phyloP scores from a whole-genome alignment of 1,140 invertebrate species.

The Melitaea cinxia region DNA sequence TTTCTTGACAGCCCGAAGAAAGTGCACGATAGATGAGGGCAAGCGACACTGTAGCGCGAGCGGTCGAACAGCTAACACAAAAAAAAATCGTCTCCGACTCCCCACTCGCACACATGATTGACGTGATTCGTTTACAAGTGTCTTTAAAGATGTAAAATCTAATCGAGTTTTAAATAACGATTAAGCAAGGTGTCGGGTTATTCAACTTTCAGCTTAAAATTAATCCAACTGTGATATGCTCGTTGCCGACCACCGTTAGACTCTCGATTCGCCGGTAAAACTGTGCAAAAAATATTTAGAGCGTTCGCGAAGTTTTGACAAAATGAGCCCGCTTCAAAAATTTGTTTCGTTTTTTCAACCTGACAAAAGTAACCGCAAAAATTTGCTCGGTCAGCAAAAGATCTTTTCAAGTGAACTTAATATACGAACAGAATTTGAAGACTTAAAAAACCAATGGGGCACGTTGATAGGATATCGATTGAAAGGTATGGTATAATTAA shows the following conservation, averaged over 20 bases:
- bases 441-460: constrained; percentile 58
- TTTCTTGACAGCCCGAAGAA: constrained; percentile 53
- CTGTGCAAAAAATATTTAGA: constrained; percentile 21
- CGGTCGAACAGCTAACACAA: constrained; percentile 52
- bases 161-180: constrained; percentile 21
- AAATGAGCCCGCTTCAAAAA: constrained; percentile 72
- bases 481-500: constrained; percentile 52
- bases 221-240: constrained; percentile 39
- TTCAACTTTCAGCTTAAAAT: constrained; percentile 32
- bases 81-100: constrained; percentile 31
- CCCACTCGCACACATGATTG: constrained; percentile 13
- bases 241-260: constrained; percentile 30
- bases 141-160: constrained; percentile 5
- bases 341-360: constrained; percentile 72
- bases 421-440: constrained; percentile 61
- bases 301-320: constrained; percentile 15
- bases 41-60: constrained; percentile 57
- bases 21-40: constrained; percentile 55
- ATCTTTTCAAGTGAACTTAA: constrained; percentile 72
- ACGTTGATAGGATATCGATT: constrained; percentile 52
- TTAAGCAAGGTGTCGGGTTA: constrained; percentile 24
- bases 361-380: constrained; percentile 61
- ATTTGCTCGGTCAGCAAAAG: constrained; percentile 58
- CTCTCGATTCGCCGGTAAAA: constrained; percentile 19
- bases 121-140: constrained; percentile 1